Conservation (phyloP, 1,140 invertebrate genomes). For the Wiebesia pumilae region DNA sequence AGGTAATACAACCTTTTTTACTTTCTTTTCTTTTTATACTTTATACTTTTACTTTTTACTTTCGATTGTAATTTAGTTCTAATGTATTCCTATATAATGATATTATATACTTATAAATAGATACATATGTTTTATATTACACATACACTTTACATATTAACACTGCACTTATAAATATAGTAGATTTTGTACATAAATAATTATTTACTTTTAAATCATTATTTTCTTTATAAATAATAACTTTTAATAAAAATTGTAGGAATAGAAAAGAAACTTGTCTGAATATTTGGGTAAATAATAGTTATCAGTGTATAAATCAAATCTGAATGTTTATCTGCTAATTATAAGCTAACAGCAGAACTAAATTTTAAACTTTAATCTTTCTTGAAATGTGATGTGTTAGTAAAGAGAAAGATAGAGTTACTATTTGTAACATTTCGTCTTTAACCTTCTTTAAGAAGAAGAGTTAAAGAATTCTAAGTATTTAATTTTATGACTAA, state of each 20-base stretch:
- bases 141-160: no score
- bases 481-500: background rate
- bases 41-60: no score
- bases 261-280: background rate
- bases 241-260: background rate
- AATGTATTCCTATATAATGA: no score
- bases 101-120: no score
- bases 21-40: no score
- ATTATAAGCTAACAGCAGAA: conserved; percentile 74
- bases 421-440: conserved; percentile 51
- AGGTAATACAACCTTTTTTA: no score
- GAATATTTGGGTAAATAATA: conserved; percentile 32
- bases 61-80: no score
- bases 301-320: conserved; percentile 60
- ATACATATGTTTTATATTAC: no score
- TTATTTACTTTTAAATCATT: no score
- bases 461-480: background rate
- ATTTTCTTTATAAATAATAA: conserved; percentile 46
- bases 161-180: no score
- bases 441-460: conserved; percentile 45
- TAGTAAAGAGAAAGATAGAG: conserved; percentile 19
- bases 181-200: no score
- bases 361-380: conserved; percentile 74
- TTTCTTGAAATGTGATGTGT: conserved; percentile 66
- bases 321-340: conserved; percentile 72